phyloP scores from a whole-genome alignment of 2,113 vertebrate genomes.

The Oryctolagus cuniculus region mOryCun1.1 NC_091445.1:7860501-7861000 shows the following conservation, averaged over 20 bases:
- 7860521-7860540: not conserved
- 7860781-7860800: not conserved
- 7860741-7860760: fast-evolving
- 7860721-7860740: not conserved
- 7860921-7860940: not conserved
- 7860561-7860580: not conserved
- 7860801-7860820: not conserved
- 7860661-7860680: not conserved
- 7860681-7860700: not conserved
- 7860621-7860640: not conserved
- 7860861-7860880: not conserved
- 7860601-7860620: not conserved
- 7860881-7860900: not conserved
- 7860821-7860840: not conserved
- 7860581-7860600: not conserved
- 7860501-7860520: not conserved
- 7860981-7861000: not conserved
- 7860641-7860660: not conserved
- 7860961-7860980: not conserved
- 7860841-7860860: not conserved
- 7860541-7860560: not conserved
- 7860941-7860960: not conserved
- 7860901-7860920: not conserved
- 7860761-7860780: not conserved
- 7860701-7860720: not conserved